Conservation (phyloP, 2,113 vertebrate genomes). For the Pavo muticus region DNA sequence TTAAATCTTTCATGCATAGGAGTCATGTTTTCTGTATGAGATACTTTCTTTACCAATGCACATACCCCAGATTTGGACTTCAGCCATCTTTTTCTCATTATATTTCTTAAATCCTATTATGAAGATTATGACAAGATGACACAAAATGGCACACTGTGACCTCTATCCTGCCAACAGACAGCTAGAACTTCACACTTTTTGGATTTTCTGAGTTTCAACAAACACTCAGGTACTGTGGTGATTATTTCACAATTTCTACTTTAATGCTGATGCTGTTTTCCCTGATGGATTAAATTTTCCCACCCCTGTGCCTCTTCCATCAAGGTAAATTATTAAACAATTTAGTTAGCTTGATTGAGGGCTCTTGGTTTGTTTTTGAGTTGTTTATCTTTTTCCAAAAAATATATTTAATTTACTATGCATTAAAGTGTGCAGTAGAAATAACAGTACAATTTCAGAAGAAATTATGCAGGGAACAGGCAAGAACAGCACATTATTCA, state of each 20-base stretch:
- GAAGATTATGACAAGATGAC: slow-evolving; percentile 6
- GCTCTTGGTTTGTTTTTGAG: neutral
- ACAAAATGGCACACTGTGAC: slow-evolving; percentile 24
- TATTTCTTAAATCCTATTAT: neutral
- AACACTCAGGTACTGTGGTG: neutral
- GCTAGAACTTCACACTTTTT: neutral
- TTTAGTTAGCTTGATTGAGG: neutral
- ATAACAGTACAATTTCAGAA: slow-evolving; percentile 42
- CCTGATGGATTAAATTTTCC: neutral
- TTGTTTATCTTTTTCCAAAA: neutral
- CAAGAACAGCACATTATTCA: slow-evolving; percentile 13
- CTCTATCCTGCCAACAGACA: neutral
- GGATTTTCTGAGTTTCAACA: neutral
- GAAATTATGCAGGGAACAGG: slow-evolving; percentile 31
- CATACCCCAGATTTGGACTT: neutral
- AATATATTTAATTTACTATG: slow-evolving; percentile 26
- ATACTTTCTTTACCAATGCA: neutral
- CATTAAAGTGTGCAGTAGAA: slow-evolving; percentile 18
- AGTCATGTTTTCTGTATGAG: neutral
- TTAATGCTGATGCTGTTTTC: neutral
- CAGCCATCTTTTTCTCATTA: slow-evolving; percentile 9
- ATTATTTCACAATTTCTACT: slow-evolving; percentile 6
- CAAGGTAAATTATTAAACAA: slow-evolving; percentile 35
- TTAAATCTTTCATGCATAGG: slow-evolving; percentile 17
- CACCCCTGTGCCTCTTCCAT: neutral